Percentiles rank a stretch among this genome's conserved stretches.
Evolutionary conservation across 1,140 invertebrate species (phyloP).

Genomic region (Diuraphis noxia): DNA sequence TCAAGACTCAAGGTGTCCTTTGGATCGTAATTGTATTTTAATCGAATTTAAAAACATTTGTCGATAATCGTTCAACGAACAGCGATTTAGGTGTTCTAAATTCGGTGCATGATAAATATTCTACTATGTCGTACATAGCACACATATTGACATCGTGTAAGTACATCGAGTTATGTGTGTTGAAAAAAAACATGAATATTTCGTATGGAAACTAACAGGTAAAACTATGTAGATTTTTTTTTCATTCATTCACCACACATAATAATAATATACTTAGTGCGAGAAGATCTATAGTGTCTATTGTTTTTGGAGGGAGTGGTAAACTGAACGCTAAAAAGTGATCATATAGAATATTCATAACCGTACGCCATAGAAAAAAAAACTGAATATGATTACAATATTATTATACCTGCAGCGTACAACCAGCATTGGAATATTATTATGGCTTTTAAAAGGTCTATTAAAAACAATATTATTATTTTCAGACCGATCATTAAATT

Average conservation of each 20-base stretch:
- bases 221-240: not conserved
- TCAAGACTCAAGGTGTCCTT: not conserved
- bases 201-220: not conserved
- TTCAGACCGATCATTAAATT: not conserved
- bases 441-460: not conserved
- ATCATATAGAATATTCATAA: not conserved
- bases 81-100: not conserved
- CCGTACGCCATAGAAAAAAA: not conserved
- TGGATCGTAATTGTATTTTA: not conserved
- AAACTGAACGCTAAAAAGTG: not conserved
- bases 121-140: too few relatives aligned
- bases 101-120: not conserved
- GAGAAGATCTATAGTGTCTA: not conserved
- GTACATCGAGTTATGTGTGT: not conserved
- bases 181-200: not conserved
- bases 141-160: too few relatives aligned
- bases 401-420: not conserved
- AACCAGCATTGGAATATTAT: not conserved
- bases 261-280: not conserved
- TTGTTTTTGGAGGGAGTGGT: not conserved
- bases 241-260: not conserved
- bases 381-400: not conserved
- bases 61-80: not conserved
- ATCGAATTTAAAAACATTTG: not conserved
- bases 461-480: conserved; percentile 12